A percentile compares a stretch with the other conserved stretches of the same genome.
phyloP scores from a whole-genome alignment of 2,113 vertebrate species.

The Orientallactaga bullata region DNA sequence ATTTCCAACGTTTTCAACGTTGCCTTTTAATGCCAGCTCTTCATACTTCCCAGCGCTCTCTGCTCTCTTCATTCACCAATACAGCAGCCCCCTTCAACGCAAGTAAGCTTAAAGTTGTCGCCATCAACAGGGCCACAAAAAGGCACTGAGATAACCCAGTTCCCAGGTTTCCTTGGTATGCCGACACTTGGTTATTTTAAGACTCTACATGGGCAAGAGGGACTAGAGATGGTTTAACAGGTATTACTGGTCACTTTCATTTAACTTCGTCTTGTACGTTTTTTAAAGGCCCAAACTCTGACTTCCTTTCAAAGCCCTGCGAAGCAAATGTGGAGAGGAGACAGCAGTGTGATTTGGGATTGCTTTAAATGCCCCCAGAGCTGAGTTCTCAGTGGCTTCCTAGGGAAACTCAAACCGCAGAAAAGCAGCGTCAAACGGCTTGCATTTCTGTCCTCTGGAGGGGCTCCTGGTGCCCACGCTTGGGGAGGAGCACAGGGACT shows the following conservation, averaged over 20 bases:
- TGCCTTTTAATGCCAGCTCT: background rate
- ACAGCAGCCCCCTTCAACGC: background rate
- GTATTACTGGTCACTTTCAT: background rate
- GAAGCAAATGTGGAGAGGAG: background rate
- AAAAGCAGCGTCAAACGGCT: background rate
- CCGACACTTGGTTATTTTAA: background rate
- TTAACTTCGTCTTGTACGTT: background rate
- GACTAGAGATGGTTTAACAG: background rate
- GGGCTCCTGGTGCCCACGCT: background rate
- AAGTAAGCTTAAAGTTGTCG: background rate
- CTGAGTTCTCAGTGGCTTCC: background rate
- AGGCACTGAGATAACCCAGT: background rate
- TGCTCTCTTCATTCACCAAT: background rate
- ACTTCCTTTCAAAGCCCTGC: background rate
- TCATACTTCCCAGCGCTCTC: background rate
- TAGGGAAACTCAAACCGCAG: background rate
- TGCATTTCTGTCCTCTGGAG: background rate
- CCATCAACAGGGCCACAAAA: background rate
- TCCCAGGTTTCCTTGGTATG: background rate
- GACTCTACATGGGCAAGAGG: background rate
- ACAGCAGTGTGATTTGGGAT: background rate
- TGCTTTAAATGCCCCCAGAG: background rate
- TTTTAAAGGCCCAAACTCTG: slow-evolving; percentile 23
- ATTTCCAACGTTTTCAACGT: background rate
- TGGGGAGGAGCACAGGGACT: background rate